Evolutionary conservation across 1,140 invertebrate genomes (phyloP).

Genomic region (Chironomus tepperi): DNA sequence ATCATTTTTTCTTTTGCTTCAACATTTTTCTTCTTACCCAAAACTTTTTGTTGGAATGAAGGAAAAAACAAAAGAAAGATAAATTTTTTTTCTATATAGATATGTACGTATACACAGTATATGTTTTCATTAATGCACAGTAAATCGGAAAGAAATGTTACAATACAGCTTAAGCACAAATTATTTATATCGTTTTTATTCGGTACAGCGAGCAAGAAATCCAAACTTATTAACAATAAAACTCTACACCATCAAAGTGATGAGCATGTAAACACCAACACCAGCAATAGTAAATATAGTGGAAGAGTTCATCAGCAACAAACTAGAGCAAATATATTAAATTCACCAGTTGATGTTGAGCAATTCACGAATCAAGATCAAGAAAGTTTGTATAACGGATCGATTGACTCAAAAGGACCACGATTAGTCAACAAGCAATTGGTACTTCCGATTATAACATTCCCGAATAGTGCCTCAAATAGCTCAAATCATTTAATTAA

Average conservation of each 20-base stretch:
- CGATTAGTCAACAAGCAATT: slow-evolving; percentile 67
- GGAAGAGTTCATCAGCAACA: slow-evolving; percentile 27
- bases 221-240: slow-evolving; percentile 35
- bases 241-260: slow-evolving; percentile 24
- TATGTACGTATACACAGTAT: background rate
- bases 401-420: slow-evolving; percentile 44
- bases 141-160: slow-evolving; percentile 16
- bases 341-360: slow-evolving; percentile 20
- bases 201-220: slow-evolving; percentile 40
- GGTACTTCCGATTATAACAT: slow-evolving; percentile 78
- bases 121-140: slow-evolving; percentile 22
- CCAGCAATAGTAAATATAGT: slow-evolving; percentile 26
- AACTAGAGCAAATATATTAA: slow-evolving; percentile 16
- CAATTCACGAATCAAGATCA: slow-evolving; percentile 10
- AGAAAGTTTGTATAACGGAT: slow-evolving; percentile 29
- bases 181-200: slow-evolving; percentile 24
- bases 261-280: slow-evolving; percentile 25
- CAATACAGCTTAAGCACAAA: slow-evolving; percentile 15
- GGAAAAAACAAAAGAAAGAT: background rate
- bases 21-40: too few relatives aligned
- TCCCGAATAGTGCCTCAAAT: slow-evolving; percentile 55
- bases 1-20: background rate
- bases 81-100: background rate
- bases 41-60: too few relatives aligned
- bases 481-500: slow-evolving; percentile 73